Base-by-base conservation (phyloP, 2,113 vertebrate species). In the Sylvicapra grimmia region DNA sequence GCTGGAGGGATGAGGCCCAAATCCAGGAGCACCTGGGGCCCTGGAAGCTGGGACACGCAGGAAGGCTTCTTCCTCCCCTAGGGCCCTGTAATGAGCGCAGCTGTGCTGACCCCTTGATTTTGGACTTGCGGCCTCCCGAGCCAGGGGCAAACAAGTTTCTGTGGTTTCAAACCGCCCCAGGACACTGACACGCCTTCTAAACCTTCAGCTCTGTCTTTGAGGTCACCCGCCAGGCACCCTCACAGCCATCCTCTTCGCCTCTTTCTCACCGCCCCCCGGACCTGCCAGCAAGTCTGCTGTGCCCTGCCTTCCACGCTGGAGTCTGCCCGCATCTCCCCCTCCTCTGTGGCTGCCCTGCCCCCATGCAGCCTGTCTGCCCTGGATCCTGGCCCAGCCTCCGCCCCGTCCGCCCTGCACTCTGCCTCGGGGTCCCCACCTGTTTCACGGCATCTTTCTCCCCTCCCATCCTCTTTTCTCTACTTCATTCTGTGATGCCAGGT, bases 351-450 rank as follows among this genome's bases (percentile, higher is more conserved):
- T 0, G 21, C 31, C 53, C 49, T 44, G 75, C 18, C 56, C 15
- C 27, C 47, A 21, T 0, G 5, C 49, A 7, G 59, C 27, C 12
- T 1, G 25, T 29, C 51, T 11, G 19, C 13, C 31, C 44, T 0
- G 23, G n/a, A 4, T 9, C 27, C 49, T 0, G 0, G 47, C 44
- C 6, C 47, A 14, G 68, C 44, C 92, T 5, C 65, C 33, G 2
- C 25, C 1, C 29, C 5, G 23, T n/a, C 4, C 2, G 0, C 16
- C 36, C 19, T 2, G 11, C 19, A 3, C 33, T 31, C 44, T 29
- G 2, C 72, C 47, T 6, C 4, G 0, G 36, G 58, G 1, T 25
- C 1, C 1, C 72, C 25, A 49, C 49, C 49, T 5, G 36, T 6
- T 3, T 7, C 51, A 7, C 3, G 0, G 21, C 6, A 1, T 8